Base-by-base conservation (phyloP, 2,888 invertebrate species). In the Lamellibrachia columna region DNA sequence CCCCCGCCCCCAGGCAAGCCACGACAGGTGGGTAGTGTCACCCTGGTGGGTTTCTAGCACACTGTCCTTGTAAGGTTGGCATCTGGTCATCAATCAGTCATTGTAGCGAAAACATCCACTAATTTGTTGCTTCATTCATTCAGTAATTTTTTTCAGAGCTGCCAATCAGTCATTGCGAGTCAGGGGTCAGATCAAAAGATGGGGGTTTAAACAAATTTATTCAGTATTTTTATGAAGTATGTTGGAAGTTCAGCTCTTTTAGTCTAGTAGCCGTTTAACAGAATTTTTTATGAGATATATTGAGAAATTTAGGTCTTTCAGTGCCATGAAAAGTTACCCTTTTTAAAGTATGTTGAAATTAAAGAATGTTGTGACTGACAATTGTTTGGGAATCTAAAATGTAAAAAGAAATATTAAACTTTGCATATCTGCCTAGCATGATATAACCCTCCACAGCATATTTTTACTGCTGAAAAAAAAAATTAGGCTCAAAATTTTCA, bases 1-100 rank as follows among this genome's bases (percentile, higher is more conserved):
- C 75, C 75, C 75, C 75, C 75, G 75, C 75, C 75, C 75, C 75
- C 22, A 75, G n/a, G 75, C 22, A n/a, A 75, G 75, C 75, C 75
- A 75, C 75, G 75, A 75, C 75, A 75, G 75, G 75, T 75, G 75
- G 75, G 75, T 75, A 75, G 22, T 22, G 75, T 75, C 75, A 3
- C 75, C 75, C 11, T 75, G 75, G n/a, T 3, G 4, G 22, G 75
- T 75, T 11, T 22, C 8, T 55, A 55, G 55, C 55, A 3, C 75
- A 15, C 75, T 22, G 22, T 15, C 75, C 75, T 22, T n/a, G n/a
- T 75, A 75, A 22, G 75, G 75, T 75, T n/a, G n/a, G 6, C 75
- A 15, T 75, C 75, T 75, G n/a, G 22, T 75, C 75, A 15, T 75
- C 3, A 75, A 1, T 75, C n/a, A 75, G 22, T 75, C 75, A 58